Percentiles rank a stretch among this genome's conserved stretches.
These are phyloP conservation scores for Synergus umbraculus DNA, from an alignment of 2,888 invertebrate species.

Conservation along the genomic window DNA sequence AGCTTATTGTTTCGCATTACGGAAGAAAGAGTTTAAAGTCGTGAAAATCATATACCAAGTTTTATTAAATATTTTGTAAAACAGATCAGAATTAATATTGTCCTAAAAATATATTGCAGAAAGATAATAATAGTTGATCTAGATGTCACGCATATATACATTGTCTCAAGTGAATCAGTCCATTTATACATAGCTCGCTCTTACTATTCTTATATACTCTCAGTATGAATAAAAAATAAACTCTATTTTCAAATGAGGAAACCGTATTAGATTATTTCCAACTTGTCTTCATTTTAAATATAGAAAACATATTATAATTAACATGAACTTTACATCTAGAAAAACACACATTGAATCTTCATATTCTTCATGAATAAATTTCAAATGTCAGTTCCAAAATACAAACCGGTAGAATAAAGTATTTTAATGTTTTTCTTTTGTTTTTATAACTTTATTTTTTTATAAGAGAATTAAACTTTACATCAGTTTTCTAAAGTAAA, in stretches of 20 bases:
- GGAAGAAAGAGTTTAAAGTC: too few relatives aligned
- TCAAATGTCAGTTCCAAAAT: background rate
- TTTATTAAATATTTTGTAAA: background rate
- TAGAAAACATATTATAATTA: background rate
- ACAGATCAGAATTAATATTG: background rate
- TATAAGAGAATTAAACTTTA: too few relatives aligned
- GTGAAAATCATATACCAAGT: too few relatives aligned
- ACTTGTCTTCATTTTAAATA: background rate
- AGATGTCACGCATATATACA: background rate
- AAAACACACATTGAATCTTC: background rate
- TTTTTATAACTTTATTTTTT: too few relatives aligned
- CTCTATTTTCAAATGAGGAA: background rate
- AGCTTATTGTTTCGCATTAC: too few relatives aligned
- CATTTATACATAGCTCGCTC: background rate
- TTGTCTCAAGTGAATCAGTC: background rate
- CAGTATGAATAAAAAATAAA: constrained; percentile 2
- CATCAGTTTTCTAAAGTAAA: too few relatives aligned
- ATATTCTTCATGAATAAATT: background rate
- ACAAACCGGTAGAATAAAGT: too few relatives aligned
- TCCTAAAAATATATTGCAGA: background rate
- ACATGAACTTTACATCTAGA: background rate
- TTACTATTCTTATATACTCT: background rate
- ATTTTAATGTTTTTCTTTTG: too few relatives aligned
- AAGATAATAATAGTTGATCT: background rate
- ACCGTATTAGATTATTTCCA: background rate